Conservation (phyloP, 2,888 invertebrate genomes). For the Ophraella communa region DNA sequence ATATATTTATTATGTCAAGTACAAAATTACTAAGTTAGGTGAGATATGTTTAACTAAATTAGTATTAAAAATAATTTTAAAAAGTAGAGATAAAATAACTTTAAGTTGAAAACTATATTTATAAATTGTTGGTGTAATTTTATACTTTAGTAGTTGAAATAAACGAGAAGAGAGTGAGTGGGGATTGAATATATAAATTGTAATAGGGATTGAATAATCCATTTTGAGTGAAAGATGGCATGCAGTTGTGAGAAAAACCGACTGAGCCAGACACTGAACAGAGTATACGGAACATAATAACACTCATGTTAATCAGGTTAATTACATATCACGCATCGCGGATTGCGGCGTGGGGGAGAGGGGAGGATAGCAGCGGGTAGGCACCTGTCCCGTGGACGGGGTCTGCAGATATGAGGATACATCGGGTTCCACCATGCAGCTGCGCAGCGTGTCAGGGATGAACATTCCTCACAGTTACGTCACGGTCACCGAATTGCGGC, state of each 20-base stretch:
- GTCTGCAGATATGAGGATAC: constrained; percentile 93
- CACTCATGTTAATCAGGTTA: constrained; percentile 63
- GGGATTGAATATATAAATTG: background rate
- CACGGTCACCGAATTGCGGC: constrained; percentile 57
- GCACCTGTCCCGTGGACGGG: constrained; percentile 94
- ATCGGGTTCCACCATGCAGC: constrained; percentile 96
- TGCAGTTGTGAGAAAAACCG: constrained; percentile 28
- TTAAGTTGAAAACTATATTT: background rate
- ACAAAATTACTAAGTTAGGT: no score
- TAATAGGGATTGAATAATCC: constrained; percentile 9
- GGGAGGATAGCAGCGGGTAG: constrained; percentile 66
- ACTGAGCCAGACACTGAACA: constrained; percentile 44
- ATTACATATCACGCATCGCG: constrained; percentile 62
- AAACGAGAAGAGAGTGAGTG: background rate
- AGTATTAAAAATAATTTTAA: no score
- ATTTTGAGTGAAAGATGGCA: constrained; percentile 16
- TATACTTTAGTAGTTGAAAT: background rate
- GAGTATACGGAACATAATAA: constrained; percentile 56
- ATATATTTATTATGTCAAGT: no score
- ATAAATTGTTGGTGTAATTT: background rate
- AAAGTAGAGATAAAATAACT: background rate
- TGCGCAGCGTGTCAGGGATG: constrained; percentile 91
- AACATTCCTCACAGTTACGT: constrained; percentile 72
- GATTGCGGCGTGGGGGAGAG: constrained; percentile 55
- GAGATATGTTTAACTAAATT: no score